Base-by-base conservation (phyloP, 1,140 invertebrate genomes). In the Dinothrombium tinctorium region DNA sequence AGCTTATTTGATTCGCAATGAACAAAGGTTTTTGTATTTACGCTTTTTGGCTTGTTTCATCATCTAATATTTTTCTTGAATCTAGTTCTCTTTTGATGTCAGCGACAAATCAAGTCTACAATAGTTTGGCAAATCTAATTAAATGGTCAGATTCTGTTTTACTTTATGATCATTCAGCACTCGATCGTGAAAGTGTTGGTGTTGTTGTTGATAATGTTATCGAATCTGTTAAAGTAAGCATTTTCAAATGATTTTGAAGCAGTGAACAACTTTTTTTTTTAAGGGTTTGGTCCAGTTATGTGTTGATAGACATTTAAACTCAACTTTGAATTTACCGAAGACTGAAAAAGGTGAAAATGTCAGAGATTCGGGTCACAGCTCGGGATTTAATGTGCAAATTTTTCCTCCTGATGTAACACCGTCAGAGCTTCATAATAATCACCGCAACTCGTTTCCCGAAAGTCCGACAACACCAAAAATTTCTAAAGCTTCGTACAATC, bases 81-180 rank as follows among this genome's bases (percentile, higher is more conserved):
- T 28, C 26, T 28, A 9, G 26, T 28, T 28, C 29, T 24, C 60
- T 62, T 3, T 55, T 77, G 49, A 59, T 68, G 43, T 79, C 76
- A 20, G 76, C 79, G 12, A 79, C 77, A 17, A 78, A 76, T 56
- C 73, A 79, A 56, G 72, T 89, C 20, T 84, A 84, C 53, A 73
- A 78, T 50, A 74, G 76, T 41, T 59, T 89, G 31, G 81, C 82
- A 9, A 72, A 75, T 56, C 65, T 92, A 40, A 74, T 92, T 45
- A 74, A 77, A 52, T 68, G 87, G 41, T 83, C 83, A 56, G 83
- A 92, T 58, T 76, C 83, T 56, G 75, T 80, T 29, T 60, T 87
- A 47, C 62, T 86, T 3, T 68, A 73, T 48, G 71, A 71, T 22
- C 68, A 73, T 29, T 68, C 72, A 58, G 64, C 40, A 63, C 66